A percentile compares a stretch with the other conserved stretches of the same genome.
phyloP scores from a whole-genome alignment of 2,113 vertebrate species.

The Rhinolophus sinicus region DNA sequence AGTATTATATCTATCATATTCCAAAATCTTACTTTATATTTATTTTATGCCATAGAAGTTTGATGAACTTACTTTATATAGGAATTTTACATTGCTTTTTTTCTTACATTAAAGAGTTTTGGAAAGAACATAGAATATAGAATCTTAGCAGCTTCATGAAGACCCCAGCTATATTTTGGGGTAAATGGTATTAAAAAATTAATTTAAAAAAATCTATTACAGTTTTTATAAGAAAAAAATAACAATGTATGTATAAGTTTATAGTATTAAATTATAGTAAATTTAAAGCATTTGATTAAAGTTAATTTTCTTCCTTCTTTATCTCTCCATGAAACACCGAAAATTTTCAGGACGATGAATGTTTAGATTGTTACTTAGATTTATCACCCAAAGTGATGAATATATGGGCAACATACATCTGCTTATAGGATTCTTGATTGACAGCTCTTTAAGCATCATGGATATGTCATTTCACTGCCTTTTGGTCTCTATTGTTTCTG shows the following conservation, averaged over 20 bases:
- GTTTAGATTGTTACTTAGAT: neutral
- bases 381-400: neutral
- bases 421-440: neutral
- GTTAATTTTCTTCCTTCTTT: neutral
- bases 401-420: neutral
- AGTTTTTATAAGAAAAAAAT: neutral
- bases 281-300: neutral
- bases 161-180: neutral
- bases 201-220: neutral
- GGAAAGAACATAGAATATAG: neutral
- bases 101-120: neutral
- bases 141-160: neutral
- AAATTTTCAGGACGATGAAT: neutral
- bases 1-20: neutral
- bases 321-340: neutral
- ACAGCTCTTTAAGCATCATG: neutral
- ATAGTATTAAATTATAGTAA: neutral
- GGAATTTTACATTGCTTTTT: neutral
- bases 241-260: neutral
- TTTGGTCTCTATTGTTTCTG: neutral
- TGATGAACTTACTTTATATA: neutral
- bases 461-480: neutral
- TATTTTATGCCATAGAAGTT: neutral
- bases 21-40: neutral
- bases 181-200: neutral